Conservation (phyloP, 2,888 invertebrate genomes). For the Rutpela maculata region DNA sequence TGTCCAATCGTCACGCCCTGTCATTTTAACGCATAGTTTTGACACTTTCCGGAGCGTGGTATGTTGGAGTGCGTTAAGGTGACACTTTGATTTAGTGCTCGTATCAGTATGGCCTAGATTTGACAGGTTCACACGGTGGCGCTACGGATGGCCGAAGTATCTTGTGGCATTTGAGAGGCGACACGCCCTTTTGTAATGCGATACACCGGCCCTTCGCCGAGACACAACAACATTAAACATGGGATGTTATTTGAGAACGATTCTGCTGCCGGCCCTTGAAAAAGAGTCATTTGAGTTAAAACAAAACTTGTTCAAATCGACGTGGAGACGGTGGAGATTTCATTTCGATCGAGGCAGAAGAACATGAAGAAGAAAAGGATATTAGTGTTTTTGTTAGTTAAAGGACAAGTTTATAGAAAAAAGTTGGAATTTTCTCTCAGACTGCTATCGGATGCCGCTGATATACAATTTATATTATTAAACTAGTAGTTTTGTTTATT, state of each 20-base stretch:
- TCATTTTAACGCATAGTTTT: slow-evolving; percentile 41
- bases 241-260: background rate
- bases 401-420: too few species aligned
- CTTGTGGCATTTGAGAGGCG: slow-evolving; percentile 14
- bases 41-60: slow-evolving; percentile 46
- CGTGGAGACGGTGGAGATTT: background rate
- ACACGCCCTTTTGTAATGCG: slow-evolving; percentile 27
- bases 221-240: slow-evolving; percentile 9
- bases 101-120: slow-evolving; percentile 31
- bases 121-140: slow-evolving; percentile 57
- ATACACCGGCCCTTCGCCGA: slow-evolving; percentile 11
- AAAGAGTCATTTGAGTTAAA: background rate
- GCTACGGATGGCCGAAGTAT: slow-evolving; percentile 46
- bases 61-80: slow-evolving; percentile 41
- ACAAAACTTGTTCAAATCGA: background rate
- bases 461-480: too few species aligned
- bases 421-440: too few species aligned
- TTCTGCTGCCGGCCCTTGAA: background rate
- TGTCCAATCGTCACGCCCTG: slow-evolving; percentile 45
- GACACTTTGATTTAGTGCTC: slow-evolving; percentile 52
- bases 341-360: too few species aligned
- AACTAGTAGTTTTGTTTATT: too few species aligned
- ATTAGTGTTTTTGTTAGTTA: too few species aligned
- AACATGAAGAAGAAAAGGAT: too few species aligned
- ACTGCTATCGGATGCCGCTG: too few species aligned